Evolutionary conservation across 2,113 vertebrate species (phyloP).

Genomic region (Gasterosteus nipponicus): DNA sequence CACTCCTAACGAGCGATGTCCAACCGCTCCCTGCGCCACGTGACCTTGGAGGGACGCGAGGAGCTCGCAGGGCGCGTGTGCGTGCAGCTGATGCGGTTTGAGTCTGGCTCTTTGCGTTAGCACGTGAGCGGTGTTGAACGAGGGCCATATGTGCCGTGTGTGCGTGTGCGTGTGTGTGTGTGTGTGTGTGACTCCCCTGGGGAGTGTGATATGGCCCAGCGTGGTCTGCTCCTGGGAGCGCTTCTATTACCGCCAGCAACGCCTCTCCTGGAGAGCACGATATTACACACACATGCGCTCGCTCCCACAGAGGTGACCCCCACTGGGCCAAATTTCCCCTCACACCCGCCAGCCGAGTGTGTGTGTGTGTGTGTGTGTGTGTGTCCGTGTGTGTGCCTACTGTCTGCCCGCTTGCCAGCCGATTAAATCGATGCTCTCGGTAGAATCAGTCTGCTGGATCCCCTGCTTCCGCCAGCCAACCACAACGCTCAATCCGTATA

Average conservation of each 20-base stretch:
- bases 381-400: constrained; percentile 8
- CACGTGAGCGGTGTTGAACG: constrained; percentile 54
- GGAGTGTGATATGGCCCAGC: constrained; percentile 81
- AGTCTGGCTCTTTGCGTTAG: constrained; percentile 58
- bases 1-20: not conserved
- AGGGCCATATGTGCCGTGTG: constrained; percentile 60
- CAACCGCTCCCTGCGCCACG: not conserved
- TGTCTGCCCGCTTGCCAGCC: constrained; percentile 60
- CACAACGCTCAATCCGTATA: constrained; percentile 32
- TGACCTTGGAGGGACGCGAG: constrained; percentile 43
- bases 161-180: constrained; percentile 33
- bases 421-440: constrained; percentile 75
- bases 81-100: constrained; percentile 43
- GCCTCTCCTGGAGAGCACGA: constrained; percentile 78
- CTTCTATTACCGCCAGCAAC: constrained; percentile 80
- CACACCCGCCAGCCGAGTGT: constrained; percentile 41
- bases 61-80: constrained; percentile 32
- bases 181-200: constrained; percentile 67
- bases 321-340: constrained; percentile 74
- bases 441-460: constrained; percentile 60
- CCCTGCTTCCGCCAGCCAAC: constrained; percentile 64
- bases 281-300: constrained; percentile 76
- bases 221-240: constrained; percentile 73
- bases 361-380: constrained; percentile 14
- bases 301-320: constrained; percentile 77